Evolutionary conservation across 2,113 vertebrate genomes (phyloP).

Genomic region (Ovis canadensis): DNA sequence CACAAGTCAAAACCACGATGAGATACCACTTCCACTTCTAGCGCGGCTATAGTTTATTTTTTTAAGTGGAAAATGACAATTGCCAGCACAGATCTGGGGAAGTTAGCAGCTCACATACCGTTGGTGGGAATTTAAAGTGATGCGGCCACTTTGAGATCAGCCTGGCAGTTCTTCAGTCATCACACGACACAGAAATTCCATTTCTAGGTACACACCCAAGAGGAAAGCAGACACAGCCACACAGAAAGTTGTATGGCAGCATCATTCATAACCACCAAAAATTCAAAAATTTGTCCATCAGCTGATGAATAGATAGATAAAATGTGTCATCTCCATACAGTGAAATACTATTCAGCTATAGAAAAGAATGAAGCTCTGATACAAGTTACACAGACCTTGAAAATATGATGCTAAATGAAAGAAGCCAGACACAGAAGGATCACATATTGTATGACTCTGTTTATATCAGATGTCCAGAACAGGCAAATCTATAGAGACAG

Average conservation of each 20-base stretch:
- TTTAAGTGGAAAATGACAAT: neutral
- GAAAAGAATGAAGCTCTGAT: neutral
- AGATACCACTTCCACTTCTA: neutral
- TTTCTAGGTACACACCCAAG: neutral
- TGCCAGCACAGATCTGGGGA: neutral
- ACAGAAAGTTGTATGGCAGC: neutral
- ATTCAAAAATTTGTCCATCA: neutral
- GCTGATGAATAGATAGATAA: neutral
- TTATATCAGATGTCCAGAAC: neutral
- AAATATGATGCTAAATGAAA: neutral
- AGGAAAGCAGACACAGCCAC: neutral
- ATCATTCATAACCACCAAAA: neutral
- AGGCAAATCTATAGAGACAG: neutral
- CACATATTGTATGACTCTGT: neutral
- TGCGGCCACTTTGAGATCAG: neutral
- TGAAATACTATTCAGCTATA: neutral
- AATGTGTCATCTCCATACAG: neutral
- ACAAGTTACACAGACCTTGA: neutral
- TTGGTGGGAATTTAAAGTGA: neutral
- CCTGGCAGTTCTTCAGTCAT: neutral
- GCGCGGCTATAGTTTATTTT: neutral
- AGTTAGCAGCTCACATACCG: neutral
- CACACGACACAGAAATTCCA: neutral
- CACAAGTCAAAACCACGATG: neutral
- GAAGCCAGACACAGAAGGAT: neutral